Evolutionary conservation across 2,888 invertebrate genomes (phyloP).

Genomic region (Omphaloscelis lunosa): DNA sequence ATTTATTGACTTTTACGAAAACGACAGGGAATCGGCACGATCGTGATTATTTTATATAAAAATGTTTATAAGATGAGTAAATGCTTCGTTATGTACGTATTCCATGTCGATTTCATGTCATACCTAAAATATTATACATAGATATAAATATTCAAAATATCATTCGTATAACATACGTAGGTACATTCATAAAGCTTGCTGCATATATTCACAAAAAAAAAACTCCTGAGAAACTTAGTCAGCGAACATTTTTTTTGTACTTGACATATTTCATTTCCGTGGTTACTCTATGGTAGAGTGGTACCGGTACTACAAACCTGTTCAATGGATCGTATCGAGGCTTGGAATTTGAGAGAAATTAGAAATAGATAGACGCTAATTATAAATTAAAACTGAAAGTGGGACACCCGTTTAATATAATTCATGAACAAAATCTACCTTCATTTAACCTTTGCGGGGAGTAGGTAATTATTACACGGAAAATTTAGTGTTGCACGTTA

Average conservation of each 20-base stretch:
- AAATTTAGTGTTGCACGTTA: slow-evolving; percentile 12
- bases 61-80: slow-evolving; percentile 75
- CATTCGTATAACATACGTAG: slow-evolving; percentile 81
- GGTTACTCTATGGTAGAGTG: slow-evolving; percentile 27
- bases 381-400: slow-evolving; percentile 45
- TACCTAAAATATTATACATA: slow-evolving; percentile 79
- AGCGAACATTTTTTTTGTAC: slow-evolving; percentile 71
- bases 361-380: slow-evolving; percentile 47
- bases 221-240: slow-evolving; percentile 70
- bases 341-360: slow-evolving; percentile 51
- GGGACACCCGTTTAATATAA: slow-evolving; percentile 37
- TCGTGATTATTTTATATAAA: slow-evolving; percentile 69
- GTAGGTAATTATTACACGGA: neutral
- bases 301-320: slow-evolving; percentile 22
- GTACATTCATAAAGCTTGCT: slow-evolving; percentile 85
- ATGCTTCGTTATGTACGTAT: slow-evolving; percentile 77
- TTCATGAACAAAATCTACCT: slow-evolving; percentile 41
- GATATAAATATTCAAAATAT: slow-evolving; percentile 83
- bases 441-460: slow-evolving; percentile 10
- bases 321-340: slow-evolving; percentile 37
- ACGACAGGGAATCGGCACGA: slow-evolving; percentile 78
- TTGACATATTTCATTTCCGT: slow-evolving; percentile 30
- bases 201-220: slow-evolving; percentile 77
- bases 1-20: slow-evolving; percentile 81
- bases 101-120: slow-evolving; percentile 79